Evolutionary conservation across 2,797 vertebrate species (phyloP), one percentile per base, ranked within the genome.

Genomic region (Calcarius lapponicus): DNA sequence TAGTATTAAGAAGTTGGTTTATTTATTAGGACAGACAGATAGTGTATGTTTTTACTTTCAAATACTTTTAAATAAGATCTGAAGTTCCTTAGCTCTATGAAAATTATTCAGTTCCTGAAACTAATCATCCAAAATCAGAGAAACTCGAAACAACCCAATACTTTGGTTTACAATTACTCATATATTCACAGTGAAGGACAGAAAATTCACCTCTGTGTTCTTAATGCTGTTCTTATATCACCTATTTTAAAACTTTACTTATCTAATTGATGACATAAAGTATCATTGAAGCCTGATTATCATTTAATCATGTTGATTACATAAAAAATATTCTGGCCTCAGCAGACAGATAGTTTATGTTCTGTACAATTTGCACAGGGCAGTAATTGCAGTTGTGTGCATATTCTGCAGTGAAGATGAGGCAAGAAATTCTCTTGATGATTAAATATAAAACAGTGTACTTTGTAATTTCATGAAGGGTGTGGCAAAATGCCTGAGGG

Each of bases 221-320:
- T 34, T 80, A 65, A 91, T 58, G 25, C 53, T 71, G n/a, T 36
- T 88, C 48, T 73, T 71, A 2, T 78, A 86, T 62, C 11, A 79
- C 12, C 43, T 80, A 45, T 40, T 94, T 90, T 76, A 90, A 92
- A 92, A 74, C 60, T 91, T 93, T 66, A 92, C 26, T 92, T 90
- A 83, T 38, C 57, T 87, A 73, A 84, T 61, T 91, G 70, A 94
- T 95, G 61, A 78, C 42, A 78, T 86, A 85, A 83, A 93, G 76
- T 87, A 88, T 43, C 29, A 80, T 1, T 86, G 69, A 94, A 87
- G 36, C 11, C 20, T 86, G 43, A 94, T 95, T 90, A 90, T 64
- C 34, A 78, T 76, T 94, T 96, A 93, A 95, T 93, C 91, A 91
- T 51, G 17, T 42, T 96, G 88, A 95, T 96, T 94, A 86, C 36